Conservation (phyloP, 1,140 invertebrate genomes). For the Phymorhynchus buccinoides region DNA sequence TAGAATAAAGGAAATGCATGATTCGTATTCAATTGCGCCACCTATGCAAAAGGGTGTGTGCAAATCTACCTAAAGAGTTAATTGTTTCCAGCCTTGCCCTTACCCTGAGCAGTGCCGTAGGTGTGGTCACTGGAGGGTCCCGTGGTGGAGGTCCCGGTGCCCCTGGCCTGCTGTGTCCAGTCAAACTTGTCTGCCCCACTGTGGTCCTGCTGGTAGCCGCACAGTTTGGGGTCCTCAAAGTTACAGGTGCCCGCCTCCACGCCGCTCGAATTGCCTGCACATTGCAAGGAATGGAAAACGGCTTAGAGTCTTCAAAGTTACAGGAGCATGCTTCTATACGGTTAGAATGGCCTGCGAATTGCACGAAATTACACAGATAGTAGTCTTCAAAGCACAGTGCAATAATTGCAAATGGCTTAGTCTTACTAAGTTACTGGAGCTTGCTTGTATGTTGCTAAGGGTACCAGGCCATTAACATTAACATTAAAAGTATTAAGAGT, state of each 20-base stretch:
- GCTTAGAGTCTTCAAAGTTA: neutral
- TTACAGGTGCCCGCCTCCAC: slow-evolving; percentile 45
- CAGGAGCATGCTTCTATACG: neutral
- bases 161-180: slow-evolving; percentile 79
- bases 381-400: too few species aligned
- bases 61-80: too few species aligned
- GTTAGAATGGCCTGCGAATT: neutral
- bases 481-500: too few species aligned
- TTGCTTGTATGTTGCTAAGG: too few species aligned
- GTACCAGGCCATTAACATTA: too few species aligned
- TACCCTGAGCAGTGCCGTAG: slow-evolving; percentile 51
- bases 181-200: slow-evolving; percentile 82
- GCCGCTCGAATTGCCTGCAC: slow-evolving; percentile 71
- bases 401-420: too few species aligned
- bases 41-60: too few species aligned
- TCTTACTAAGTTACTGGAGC: too few species aligned
- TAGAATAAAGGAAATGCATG: too few species aligned
- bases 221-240: slow-evolving; percentile 75
- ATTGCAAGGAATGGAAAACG: neutral
- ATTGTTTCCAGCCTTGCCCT: neutral
- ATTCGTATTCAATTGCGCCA: too few species aligned
- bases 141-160: slow-evolving; percentile 74
- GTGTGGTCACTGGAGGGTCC: slow-evolving; percentile 85
- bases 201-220: slow-evolving; percentile 82
- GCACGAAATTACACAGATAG: too few species aligned